Percentiles rank a stretch among this genome's conserved stretches.
Evolutionary conservation across 1,140 invertebrate genomes (phyloP).

Genomic region (Diabrotica virgifera): DNA sequence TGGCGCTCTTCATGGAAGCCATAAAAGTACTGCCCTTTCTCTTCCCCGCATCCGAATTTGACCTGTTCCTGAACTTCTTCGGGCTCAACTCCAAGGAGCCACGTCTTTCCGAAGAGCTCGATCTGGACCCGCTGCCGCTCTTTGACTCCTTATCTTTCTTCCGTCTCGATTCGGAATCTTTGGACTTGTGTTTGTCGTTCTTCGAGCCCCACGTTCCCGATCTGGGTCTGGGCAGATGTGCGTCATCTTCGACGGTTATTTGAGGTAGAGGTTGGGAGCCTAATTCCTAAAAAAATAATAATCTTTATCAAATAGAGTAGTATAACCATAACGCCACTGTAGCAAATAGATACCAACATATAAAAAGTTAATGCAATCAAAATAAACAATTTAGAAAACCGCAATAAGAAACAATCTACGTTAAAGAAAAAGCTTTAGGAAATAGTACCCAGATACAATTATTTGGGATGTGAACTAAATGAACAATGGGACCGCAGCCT

Average conservation of each 20-base stretch:
- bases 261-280: constrained; percentile 63
- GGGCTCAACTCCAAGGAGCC: constrained; percentile 55
- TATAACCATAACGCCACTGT: too few species aligned
- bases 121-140: constrained; percentile 52
- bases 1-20: constrained; percentile 73
- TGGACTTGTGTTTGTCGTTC: constrained; percentile 42
- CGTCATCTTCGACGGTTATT: constrained; percentile 43
- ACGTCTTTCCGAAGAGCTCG: constrained; percentile 59
- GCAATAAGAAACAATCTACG: too few species aligned
- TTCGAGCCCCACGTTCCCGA: constrained; percentile 64
- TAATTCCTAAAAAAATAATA: constrained; percentile 53
- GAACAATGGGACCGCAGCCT: too few species aligned
- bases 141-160: constrained; percentile 40
- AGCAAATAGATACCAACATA: too few species aligned
- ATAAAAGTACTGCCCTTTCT: constrained; percentile 66
- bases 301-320: neutral
- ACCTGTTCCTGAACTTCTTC: constrained; percentile 75
- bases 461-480: too few species aligned
- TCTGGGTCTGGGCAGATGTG: constrained; percentile 42
- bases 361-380: too few species aligned
- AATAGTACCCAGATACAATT: too few species aligned
- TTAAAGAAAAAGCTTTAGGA: too few species aligned
- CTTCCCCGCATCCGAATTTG: constrained; percentile 73
- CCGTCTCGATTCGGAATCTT: constrained; percentile 29
- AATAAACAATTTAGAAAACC: too few species aligned